Evolutionary conservation across 2,888 invertebrate species (phyloP).

Genomic region (Vanessa cardui): DNA sequence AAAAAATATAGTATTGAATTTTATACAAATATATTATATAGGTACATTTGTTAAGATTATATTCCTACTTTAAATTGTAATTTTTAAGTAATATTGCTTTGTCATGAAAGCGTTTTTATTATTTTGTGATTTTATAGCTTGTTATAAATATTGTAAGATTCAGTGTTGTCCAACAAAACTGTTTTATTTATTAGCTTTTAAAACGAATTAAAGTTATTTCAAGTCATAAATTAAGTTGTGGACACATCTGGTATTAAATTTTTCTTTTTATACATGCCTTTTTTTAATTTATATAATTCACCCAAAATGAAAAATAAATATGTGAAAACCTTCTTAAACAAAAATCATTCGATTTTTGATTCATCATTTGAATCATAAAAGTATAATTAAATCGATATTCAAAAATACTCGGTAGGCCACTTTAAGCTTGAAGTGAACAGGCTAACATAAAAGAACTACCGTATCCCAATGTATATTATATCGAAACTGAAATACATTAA

Average conservation of each 20-base stretch:
- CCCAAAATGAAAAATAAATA: too few relatives aligned
- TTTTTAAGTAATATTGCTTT: conserved; percentile 36
- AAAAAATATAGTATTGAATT: conserved; percentile 65
- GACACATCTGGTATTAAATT: conserved; percentile 66
- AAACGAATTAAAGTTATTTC: conserved; percentile 26
- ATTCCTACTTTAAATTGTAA: conserved; percentile 41
- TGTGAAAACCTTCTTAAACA: too few relatives aligned
- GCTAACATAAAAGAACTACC: too few relatives aligned
- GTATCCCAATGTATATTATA: too few relatives aligned
- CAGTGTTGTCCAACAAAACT: conserved; percentile 45
- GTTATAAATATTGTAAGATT: conserved; percentile 39
- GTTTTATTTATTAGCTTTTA: conserved; percentile 35
- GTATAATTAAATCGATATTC: too few relatives aligned
- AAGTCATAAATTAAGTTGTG: conserved; percentile 59
- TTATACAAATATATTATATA: conserved; percentile 54
- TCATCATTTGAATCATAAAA: too few relatives aligned
- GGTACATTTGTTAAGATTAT: conserved; percentile 38
- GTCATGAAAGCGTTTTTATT: conserved; percentile 42
- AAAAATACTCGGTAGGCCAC: too few relatives aligned
- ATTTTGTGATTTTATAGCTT: conserved; percentile 57
- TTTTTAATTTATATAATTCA: too few relatives aligned
- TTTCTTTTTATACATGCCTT: conserved; percentile 43
- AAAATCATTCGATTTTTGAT: too few relatives aligned
- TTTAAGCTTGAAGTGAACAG: too few relatives aligned
- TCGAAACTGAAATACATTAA: too few relatives aligned